phyloP scores from a whole-genome alignment of 2,888 invertebrate genomes.

The Ochropleura plecta region DNA sequence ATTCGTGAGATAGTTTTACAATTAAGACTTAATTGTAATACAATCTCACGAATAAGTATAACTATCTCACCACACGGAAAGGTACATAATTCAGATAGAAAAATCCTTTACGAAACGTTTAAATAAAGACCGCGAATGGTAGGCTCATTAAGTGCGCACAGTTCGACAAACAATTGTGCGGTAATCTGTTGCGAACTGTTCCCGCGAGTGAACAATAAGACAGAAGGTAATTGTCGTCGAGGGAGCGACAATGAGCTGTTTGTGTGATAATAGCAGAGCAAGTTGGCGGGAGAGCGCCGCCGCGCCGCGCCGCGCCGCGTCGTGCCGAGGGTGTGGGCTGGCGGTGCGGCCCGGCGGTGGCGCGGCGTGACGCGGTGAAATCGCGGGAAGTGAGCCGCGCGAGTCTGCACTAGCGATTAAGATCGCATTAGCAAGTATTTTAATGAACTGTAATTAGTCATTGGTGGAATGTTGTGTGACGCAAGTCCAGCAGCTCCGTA shows the following conservation, averaged over 20 bases:
- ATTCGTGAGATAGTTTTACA: neutral
- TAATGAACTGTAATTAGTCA: conserved; percentile 73
- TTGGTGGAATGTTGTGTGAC: conserved; percentile 57
- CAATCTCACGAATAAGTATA: too few species aligned
- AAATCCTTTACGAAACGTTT: conserved; percentile 21
- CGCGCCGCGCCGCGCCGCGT: neutral
- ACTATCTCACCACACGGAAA: neutral
- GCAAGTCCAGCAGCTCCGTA: conserved; percentile 41
- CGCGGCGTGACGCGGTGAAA: conserved; percentile 26
- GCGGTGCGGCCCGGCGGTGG: conserved; percentile 1
- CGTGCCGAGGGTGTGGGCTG: neutral
- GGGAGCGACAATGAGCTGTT: conserved; percentile 65
- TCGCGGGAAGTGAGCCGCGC: conserved; percentile 52
- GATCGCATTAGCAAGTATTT: conserved; percentile 73
- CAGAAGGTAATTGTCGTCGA: conserved; percentile 65
- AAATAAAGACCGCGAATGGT: conserved; percentile 57
- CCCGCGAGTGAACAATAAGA: conserved; percentile 65
- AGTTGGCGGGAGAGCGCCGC: conserved; percentile 24
- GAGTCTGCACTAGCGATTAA: conserved; percentile 48
- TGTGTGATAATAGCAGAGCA: conserved; percentile 57
- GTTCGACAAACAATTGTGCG: conserved; percentile 60
- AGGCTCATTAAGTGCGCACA: conserved; percentile 63
- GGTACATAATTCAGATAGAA: neutral
- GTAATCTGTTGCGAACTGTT: conserved; percentile 60
- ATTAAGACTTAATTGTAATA: too few species aligned